Percentiles rank a stretch among this genome's conserved stretches.
Evolutionary conservation across 2,797 vertebrate genomes (phyloP).

Genomic region (Masticophis lateralis): DNA sequence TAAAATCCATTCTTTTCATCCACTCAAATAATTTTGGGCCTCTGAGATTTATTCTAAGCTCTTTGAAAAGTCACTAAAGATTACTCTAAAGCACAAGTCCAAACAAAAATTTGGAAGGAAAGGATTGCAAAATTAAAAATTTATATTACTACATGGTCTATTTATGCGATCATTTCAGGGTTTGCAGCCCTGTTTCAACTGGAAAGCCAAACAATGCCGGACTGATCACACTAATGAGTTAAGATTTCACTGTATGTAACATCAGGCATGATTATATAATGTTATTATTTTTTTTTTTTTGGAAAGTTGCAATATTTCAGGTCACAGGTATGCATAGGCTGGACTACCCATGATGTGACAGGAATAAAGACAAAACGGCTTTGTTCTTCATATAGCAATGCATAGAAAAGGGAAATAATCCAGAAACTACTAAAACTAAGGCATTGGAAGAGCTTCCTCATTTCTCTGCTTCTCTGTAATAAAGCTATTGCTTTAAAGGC

Average conservation of each 20-base stretch:
- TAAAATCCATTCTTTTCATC: neutral
- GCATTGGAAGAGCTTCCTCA: neutral
- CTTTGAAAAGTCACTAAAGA: neutral
- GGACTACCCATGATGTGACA: neutral
- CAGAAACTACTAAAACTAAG: neutral
- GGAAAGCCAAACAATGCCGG: neutral
- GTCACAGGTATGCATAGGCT: neutral
- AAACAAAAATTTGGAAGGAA: conserved; percentile 8
- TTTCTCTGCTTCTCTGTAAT: neutral
- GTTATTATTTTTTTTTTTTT: neutral
- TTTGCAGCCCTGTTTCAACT: neutral
- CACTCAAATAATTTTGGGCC: neutral
- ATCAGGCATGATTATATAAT: neutral
- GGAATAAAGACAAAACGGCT: neutral
- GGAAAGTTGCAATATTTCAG: neutral
- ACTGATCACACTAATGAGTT: neutral
- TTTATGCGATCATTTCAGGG: neutral
- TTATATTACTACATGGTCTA: neutral
- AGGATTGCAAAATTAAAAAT: neutral
- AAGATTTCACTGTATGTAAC: neutral
- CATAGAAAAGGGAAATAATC: neutral
- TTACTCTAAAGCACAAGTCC: neutral
- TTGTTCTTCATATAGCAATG: neutral
- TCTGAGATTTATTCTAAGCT: neutral
- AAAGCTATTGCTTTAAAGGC: neutral